These are phyloP conservation scores for Leptinotarsa peninsularis DNA, from an alignment of 2,888 invertebrate species.

Conservation along the genomic window DNA sequence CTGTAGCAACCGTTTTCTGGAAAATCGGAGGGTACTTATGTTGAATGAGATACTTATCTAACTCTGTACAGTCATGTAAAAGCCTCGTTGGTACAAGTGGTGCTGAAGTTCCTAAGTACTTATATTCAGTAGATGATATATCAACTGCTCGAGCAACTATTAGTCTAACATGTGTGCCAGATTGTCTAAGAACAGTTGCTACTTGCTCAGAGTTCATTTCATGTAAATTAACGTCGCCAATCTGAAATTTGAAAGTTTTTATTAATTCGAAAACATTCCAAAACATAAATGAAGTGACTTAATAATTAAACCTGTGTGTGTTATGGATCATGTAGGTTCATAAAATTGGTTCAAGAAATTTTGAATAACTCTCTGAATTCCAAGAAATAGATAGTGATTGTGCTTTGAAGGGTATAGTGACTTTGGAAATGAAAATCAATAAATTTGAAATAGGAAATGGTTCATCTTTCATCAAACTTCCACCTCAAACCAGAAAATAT, in stretches of 20 bases:
- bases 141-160: slow-evolving; percentile 94
- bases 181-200: slow-evolving; percentile 93
- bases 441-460: slow-evolving; percentile 29
- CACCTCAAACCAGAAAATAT: neutral
- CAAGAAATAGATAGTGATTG: slow-evolving; percentile 19
- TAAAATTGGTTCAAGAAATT: neutral
- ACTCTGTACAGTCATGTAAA: slow-evolving; percentile 86
- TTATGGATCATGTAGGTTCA: too few species aligned
- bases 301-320: too few species aligned
- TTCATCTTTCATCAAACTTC: slow-evolving; percentile 31
- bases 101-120: slow-evolving; percentile 70
- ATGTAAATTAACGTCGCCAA: slow-evolving; percentile 77
- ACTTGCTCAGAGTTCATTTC: slow-evolving; percentile 99
- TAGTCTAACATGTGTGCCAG: slow-evolving; percentile 93
- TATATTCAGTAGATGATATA: slow-evolving; percentile 72
- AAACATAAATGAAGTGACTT: too few species aligned
- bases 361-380: slow-evolving; percentile 20
- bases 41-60: slow-evolving; percentile 87
- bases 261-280: neutral
- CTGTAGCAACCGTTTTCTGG: slow-evolving; percentile 56
- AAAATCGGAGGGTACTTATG: slow-evolving; percentile 84
- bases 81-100: slow-evolving; percentile 78
- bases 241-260: slow-evolving; percentile 54
- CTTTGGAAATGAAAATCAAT: slow-evolving; percentile 27
- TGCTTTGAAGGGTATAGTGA: slow-evolving; percentile 26